These are phyloP conservation scores for Trididemnum miniatum DNA, from an alignment of 23 tunicate genomes.

Conservation along the genomic window DNA sequence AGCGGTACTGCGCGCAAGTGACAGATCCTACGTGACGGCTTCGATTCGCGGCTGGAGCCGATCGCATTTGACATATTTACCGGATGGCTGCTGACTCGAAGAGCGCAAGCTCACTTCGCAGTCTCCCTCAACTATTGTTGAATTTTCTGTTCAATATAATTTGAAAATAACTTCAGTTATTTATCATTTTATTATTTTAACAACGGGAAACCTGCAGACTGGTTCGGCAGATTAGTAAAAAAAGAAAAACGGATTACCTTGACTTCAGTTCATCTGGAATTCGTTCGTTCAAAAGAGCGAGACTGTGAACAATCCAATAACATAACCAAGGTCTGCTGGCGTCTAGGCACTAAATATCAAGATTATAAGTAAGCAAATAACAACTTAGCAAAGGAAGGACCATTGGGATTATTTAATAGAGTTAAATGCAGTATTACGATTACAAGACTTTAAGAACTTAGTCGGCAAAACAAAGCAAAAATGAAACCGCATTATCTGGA, in stretches of 20 bases:
- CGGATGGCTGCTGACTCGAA: too few relatives aligned
- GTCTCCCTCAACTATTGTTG: too few relatives aligned
- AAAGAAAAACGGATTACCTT: constrained; percentile 33
- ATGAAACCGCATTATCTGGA: background rate
- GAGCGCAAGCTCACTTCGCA: too few relatives aligned
- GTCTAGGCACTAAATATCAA: constrained; percentile 71
- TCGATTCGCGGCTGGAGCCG: too few relatives aligned
- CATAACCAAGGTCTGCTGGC: constrained; percentile 96
- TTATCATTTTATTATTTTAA: too few relatives aligned
- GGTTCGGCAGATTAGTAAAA: background rate
- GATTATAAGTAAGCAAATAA: background rate
- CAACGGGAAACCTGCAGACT: too few relatives aligned
- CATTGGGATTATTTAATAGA: background rate
- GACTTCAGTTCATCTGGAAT: constrained; percentile 54
- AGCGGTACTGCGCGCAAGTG: too few relatives aligned
- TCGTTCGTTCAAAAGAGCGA: constrained; percentile 52
- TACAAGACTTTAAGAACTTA: background rate
- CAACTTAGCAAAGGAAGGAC: background rate
- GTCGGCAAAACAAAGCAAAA: background rate
- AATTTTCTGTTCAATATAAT: too few relatives aligned
- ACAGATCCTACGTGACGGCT: too few relatives aligned
- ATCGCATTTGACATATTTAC: too few relatives aligned
- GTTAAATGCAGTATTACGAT: background rate
- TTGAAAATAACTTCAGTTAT: too few relatives aligned
- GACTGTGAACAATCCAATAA: constrained; percentile 95